Base-by-base conservation (phyloP, 2,888 invertebrate species). In the Chymomyza procnemis region DNA sequence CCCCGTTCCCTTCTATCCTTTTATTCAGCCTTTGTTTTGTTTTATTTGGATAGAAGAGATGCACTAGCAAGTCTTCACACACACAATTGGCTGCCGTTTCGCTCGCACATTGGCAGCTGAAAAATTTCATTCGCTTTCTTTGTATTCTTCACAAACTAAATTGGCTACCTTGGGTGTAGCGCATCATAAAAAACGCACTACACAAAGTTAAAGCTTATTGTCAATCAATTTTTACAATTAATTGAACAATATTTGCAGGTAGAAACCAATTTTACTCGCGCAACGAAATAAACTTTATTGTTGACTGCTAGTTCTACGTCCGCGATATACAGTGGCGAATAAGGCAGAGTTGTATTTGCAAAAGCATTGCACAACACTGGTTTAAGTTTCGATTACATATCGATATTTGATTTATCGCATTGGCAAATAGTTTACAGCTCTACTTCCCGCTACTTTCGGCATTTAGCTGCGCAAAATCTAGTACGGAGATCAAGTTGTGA, bases 11-110 rank as follows among this genome's bases (percentile, higher is more conserved):
- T 85, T 87, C 83, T 87, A 87, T 84, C 83, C 83, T 83, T 83
- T 83, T 87, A 87, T 74, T 83, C 85, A 34, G 83, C 83, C 80
- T 87, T 83, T 85, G 87, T 82, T 82, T 87, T 81, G 87, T 85
- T 81, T 86, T 85, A 79, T 86, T 81, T 81, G 77, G 87, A 82
- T 84, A 85, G 82, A 85, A 75, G 81, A 84, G 86, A 50, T 56
- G 16, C 67, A 76, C 76, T 83, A 85, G 78, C 69, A 76, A 63
- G 68, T 34, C 21, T 1, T 41, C 34, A 41, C 62, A 69, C 62
- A 69, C 73, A 68, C 66, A 54, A 55, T 63, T 14, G 55, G 12
- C 41, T 67, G 74, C 67, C 66, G 41, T 84, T 74, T 72, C 87
- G 69, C 69, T 87, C 69, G 61, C 82, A 70, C 81, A 76, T 87